Conservation (phyloP, 2,113 vertebrate species). For the Gopherus evgoodei region DNA sequence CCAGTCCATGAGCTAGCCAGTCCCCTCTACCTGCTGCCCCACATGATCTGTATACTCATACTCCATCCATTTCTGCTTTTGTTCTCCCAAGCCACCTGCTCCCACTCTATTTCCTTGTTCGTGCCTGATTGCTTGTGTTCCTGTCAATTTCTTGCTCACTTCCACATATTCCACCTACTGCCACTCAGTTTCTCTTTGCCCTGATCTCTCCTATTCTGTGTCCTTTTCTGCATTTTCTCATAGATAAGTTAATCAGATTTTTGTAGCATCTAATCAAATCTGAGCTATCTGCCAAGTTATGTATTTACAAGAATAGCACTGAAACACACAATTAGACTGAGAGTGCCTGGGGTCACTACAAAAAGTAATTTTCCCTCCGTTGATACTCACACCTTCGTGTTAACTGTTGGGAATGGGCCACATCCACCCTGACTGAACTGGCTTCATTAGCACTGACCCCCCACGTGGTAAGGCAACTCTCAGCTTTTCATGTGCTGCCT, state of each 20-base stretch:
- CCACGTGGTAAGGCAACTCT: too few species aligned
- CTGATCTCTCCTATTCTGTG: background rate
- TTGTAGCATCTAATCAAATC: slow-evolving; percentile 7
- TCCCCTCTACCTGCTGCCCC: fast-evolving
- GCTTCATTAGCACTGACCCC: too few species aligned
- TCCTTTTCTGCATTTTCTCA: background rate
- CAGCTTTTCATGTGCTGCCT: too few species aligned
- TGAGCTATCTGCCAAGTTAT: background rate
- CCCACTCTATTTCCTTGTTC: background rate
- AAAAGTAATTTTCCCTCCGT: too few species aligned
- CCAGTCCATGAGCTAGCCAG: fast-evolving
- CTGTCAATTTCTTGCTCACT: background rate
- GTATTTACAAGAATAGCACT: slow-evolving; percentile 5
- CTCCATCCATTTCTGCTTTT: background rate
- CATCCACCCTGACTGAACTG: too few species aligned
- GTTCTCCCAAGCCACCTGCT: background rate
- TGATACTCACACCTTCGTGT: too few species aligned
- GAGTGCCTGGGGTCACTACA: too few species aligned
- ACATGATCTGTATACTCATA: background rate
- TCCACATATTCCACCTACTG: background rate
- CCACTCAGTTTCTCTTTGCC: background rate
- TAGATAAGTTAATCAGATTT: background rate
- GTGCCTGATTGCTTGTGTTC: too few species aligned
- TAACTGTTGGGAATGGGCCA: too few species aligned
- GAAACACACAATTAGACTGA: background rate